A percentile compares a stretch with the other conserved stretches of the same genome.
These are phyloP conservation scores for Misgurnus mizolepis DNA, from an alignment of 2,113 vertebrate genomes.

Conservation along the genomic window DNA sequence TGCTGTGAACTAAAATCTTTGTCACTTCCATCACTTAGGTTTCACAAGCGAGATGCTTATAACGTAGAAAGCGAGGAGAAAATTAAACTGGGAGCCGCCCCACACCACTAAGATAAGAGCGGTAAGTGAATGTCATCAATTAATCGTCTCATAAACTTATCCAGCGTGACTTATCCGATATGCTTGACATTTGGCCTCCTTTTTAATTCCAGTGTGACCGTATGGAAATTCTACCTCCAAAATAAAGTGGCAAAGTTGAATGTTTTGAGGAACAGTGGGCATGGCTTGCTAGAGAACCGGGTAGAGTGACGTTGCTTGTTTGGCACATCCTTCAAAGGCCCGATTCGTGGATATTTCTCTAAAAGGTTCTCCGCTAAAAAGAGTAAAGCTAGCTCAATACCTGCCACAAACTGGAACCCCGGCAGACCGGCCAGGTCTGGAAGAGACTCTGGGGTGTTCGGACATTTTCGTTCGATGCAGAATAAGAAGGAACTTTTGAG, in stretches of 20 bases:
- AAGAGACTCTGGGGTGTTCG: conserved; percentile 17
- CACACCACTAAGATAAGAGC: conserved; percentile 80
- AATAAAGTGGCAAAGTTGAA: conserved; percentile 68
- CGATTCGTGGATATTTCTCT: conserved; percentile 25
- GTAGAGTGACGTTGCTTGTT: conserved; percentile 41
- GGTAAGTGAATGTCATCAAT: conserved; percentile 60
- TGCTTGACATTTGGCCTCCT: conserved; percentile 41
- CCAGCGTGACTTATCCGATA: background rate
- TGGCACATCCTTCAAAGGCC: background rate
- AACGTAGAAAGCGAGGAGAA: conserved; percentile 96
- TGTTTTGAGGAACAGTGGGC: conserved; percentile 58
- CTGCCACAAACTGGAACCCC: conserved; percentile 63
- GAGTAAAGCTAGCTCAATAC: conserved; percentile 34
- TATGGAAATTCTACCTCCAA: conserved; percentile 80
- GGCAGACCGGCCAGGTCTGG: conserved; percentile 36
- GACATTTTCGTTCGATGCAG: conserved; percentile 1
- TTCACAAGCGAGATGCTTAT: conserved; percentile 92
- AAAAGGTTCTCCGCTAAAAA: background rate
- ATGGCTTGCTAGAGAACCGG: conserved; percentile 60
- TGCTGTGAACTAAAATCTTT: conserved; percentile 19
- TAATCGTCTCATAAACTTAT: conserved; percentile 7
- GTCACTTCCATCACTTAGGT: conserved; percentile 71
- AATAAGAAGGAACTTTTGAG: conserved; percentile 48
- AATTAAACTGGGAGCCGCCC: conserved; percentile 87
- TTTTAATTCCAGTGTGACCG: conserved; percentile 63